Conservation (phyloP, 2,113 vertebrate genomes). For the Myodes glareolus region DNA sequence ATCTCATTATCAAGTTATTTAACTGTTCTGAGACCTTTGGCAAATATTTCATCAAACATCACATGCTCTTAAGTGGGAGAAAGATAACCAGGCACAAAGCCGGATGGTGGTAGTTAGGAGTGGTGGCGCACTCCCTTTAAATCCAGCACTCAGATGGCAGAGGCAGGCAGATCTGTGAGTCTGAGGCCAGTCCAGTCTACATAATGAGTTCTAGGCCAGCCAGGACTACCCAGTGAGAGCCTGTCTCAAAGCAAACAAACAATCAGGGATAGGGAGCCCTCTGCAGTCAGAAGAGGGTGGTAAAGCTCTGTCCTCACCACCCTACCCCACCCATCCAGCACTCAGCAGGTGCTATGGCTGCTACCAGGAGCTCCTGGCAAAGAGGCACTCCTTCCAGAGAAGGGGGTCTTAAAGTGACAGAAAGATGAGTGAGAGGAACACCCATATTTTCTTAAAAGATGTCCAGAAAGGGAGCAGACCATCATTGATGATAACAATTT, state of each 20-base stretch:
- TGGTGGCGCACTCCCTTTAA: background rate
- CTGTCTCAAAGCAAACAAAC: background rate
- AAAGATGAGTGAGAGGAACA: background rate
- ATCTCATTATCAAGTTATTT: conserved; percentile 20
- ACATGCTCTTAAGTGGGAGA: background rate
- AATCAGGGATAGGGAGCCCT: background rate
- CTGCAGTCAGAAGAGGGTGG: background rate
- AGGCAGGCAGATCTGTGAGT: background rate
- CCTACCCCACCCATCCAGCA: background rate
- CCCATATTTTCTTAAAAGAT: conserved; percentile 13
- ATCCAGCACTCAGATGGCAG: background rate
- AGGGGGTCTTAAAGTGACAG: background rate
- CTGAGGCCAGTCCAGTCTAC: background rate
- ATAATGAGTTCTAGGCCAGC: background rate
- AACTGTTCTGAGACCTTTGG: background rate
- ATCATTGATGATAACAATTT: background rate
- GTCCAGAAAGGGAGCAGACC: background rate
- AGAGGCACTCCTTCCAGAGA: background rate
- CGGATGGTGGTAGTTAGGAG: background rate
- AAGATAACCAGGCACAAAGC: background rate
- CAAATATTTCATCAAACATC: background rate
- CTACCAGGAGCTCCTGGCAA: background rate
- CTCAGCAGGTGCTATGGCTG: background rate
- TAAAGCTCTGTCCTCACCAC: background rate
- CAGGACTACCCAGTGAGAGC: background rate